Conservation (phyloP, 1,140 invertebrate genomes). For the Drosophila albomicans region DNA sequence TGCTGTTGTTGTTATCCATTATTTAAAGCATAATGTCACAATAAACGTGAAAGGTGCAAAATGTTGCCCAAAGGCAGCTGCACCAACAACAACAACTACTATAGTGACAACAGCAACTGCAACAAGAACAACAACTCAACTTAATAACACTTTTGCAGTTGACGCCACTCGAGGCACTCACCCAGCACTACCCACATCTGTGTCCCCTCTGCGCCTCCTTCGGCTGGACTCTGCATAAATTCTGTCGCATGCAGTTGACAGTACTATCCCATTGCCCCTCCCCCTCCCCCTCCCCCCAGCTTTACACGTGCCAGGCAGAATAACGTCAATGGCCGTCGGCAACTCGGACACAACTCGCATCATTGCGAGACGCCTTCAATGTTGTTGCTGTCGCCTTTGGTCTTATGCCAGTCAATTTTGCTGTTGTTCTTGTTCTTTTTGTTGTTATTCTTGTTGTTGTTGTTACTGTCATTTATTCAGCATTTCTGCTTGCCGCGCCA, state of each 20-base stretch:
- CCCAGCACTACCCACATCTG: constrained; percentile 7
- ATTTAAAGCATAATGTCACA: constrained; percentile 83
- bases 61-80: constrained; percentile 65
- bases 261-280: constrained; percentile 8
- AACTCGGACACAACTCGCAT: constrained; percentile 33
- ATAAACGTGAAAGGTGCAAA: constrained; percentile 82
- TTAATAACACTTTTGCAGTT: constrained; percentile 71
- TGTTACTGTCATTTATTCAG: constrained; percentile 1
- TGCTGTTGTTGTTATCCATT: constrained; percentile 69
- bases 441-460: not conserved
- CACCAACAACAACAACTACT: constrained; percentile 34
- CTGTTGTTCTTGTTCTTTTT: not conserved
- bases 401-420: constrained; percentile 1
- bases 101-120: constrained; percentile 14
- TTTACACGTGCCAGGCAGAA: constrained; percentile 44
- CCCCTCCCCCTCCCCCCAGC: not conserved
- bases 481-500: constrained; percentile 3
- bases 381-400: constrained; percentile 17
- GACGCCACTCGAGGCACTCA: constrained; percentile 49
- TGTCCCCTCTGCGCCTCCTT: constrained; percentile 2
- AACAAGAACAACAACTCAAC: constrained; percentile 55
- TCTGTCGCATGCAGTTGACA: constrained; percentile 57
- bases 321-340: constrained; percentile 54
- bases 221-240: constrained; percentile 45
- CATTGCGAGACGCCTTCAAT: constrained; percentile 26